Conservation (phyloP, 1,140 invertebrate genomes). For the Heterodera carotae region DNA sequence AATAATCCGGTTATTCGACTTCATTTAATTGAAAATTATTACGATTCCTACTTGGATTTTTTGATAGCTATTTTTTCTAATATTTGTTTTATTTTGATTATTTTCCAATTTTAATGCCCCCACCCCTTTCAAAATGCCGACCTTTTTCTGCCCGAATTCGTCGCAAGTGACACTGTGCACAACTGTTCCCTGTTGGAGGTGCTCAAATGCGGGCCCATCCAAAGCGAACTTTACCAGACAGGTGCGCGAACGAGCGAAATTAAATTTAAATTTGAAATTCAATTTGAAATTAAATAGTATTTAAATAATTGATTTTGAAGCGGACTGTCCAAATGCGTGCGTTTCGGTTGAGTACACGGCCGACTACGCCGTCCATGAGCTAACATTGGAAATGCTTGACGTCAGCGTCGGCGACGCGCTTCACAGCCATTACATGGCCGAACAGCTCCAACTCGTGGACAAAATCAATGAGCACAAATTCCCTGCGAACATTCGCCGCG, state of each 20-base stretch:
- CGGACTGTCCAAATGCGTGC: slow-evolving; percentile 33
- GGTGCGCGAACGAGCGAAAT: background rate
- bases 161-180: background rate
- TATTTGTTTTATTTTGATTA: background rate
- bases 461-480: slow-evolving; percentile 33
- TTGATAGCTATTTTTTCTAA: too few species aligned
- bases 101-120: background rate
- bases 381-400: slow-evolving; percentile 37
- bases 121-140: slow-evolving; percentile 12
- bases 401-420: slow-evolving; percentile 20
- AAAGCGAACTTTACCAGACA: slow-evolving; percentile 13
- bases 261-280: background rate
- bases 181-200: slow-evolving; percentile 32
- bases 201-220: slow-evolving; percentile 19
- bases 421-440: slow-evolving; percentile 4
- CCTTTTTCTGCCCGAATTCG: slow-evolving; percentile 7
- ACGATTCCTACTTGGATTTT: too few species aligned
- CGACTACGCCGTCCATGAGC: slow-evolving; percentile 23
- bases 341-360: slow-evolving; percentile 24
- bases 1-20: too few species aligned
- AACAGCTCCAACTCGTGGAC: slow-evolving; percentile 27
- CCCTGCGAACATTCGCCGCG: background rate
- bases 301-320: slow-evolving; percentile 8
- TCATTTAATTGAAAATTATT: too few species aligned
- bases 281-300: background rate